Base-by-base conservation (phyloP, 2,888 invertebrate genomes). In the Platerodrilus igneus region DNA sequence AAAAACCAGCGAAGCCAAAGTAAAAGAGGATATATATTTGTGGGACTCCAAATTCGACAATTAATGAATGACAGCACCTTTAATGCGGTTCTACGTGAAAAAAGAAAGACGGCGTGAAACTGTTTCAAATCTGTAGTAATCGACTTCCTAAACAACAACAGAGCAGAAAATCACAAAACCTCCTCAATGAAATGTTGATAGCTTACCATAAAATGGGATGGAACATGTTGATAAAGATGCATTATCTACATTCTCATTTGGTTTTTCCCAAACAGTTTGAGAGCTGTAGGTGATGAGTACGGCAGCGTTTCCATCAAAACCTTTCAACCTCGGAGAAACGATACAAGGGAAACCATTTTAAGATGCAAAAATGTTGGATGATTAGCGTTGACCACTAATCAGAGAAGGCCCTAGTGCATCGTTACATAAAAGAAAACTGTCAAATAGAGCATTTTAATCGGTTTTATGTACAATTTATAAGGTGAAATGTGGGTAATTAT, bases 241-340 rank as follows among this genome's bases (percentile, higher is more conserved):
- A 59, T 47, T 57, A 52, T 39, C 50, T 59, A 17, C 37, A 50
- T 31, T 50, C 47, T 11, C 59, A 59, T 31, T 27, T 60, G 22
- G 47, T 48, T 45, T n/a, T 62, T 66, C 51, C 57, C 57, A 17
- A 47, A 56, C 48, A 63, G 60, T 43, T 44, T 56, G 17, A 55
- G 53, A 20, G 51, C 41, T 27, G 47, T 53, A 6, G 56, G 55
- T 38, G 61, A 60, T 37, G 59, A 63, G 34, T 60, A 64, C 21
- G 56, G 57, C 18, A 59, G 45, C 43, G 60, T 27, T 63, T 62
- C 42, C 60, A 64, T n/a, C 63, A 62, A 45, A 59, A 64, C 37
- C 56, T 62, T 39, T 50, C 48, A 30, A 44, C 41, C 14, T 58
- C 63, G 47, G 62, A 65, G 50, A 55, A 51, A 25, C 52, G 56